phyloP scores from a whole-genome alignment of 2,797 vertebrate genomes.

The Gadopsis marmoratus region DNA sequence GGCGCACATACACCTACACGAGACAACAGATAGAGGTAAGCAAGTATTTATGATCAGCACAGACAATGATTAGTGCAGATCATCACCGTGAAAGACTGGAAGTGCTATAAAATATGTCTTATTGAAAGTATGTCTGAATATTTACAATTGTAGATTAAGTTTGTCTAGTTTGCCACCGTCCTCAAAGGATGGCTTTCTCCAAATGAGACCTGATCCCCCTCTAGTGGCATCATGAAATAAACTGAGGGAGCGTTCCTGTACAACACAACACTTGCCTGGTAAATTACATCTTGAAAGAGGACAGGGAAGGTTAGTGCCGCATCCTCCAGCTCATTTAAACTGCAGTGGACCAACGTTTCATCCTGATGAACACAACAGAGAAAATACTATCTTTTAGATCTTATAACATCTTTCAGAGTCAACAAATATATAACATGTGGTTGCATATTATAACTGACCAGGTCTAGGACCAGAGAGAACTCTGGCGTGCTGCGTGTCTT shows the following conservation, averaged over 20 bases:
- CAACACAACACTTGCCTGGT: slow-evolving; percentile 88
- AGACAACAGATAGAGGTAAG: slow-evolving; percentile 18
- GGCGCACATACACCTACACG: slow-evolving; percentile 94
- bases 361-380: slow-evolving; percentile 82
- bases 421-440: background rate
- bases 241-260: accelerated
- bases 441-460: slow-evolving; percentile 84
- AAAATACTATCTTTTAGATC: background rate
- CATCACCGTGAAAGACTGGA: background rate
- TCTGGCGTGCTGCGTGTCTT: slow-evolving; percentile 99
- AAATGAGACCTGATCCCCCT: slow-evolving; percentile 47
- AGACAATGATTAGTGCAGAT: background rate
- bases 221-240: slow-evolving; percentile 56
- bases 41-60: slow-evolving; percentile 8
- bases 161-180: background rate
- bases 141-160: background rate
- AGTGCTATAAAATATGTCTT: background rate
- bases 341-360: slow-evolving; percentile 98
- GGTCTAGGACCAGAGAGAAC: slow-evolving; percentile 96
- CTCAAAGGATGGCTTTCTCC: background rate
- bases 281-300: slow-evolving; percentile 99
- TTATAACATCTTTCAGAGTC: background rate
- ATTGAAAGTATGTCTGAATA: background rate
- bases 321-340: slow-evolving; percentile 98
- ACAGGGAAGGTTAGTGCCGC: slow-evolving; percentile 98